Percentiles rank a stretch among this genome's conserved stretches.
phyloP scores from a whole-genome alignment of 2,797 vertebrate species.

The Momotus momota region DNA sequence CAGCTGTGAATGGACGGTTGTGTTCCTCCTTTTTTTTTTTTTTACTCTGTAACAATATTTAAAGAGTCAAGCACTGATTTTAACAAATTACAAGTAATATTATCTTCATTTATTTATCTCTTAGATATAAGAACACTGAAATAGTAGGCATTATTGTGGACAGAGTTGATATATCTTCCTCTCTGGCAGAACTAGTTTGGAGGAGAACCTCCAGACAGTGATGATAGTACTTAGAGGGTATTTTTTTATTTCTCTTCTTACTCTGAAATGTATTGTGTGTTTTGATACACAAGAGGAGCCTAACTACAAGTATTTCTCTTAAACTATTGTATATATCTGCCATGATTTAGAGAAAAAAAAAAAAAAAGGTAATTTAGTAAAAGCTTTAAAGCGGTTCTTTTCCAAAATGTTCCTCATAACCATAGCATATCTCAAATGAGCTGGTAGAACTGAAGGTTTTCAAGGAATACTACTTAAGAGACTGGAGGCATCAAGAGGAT shows the following conservation, averaged over 20 bases:
- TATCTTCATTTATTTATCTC: neutral
- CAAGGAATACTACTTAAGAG: neutral
- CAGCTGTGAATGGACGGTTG: neutral
- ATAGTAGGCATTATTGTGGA: neutral
- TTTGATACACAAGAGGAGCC: neutral
- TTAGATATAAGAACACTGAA: neutral
- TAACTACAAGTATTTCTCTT: neutral
- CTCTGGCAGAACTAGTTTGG: neutral
- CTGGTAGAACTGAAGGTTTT: neutral
- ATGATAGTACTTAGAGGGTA: neutral
- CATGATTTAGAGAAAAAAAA: neutral
- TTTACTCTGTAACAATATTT: neutral
- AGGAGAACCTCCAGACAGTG: neutral
- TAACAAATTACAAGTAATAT: neutral
- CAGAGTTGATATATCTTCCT: neutral
- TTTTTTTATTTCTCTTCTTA: neutral
- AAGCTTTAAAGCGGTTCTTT: neutral
- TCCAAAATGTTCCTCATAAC: neutral
- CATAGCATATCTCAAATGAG: neutral
- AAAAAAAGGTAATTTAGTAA: neutral
- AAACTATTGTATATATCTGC: neutral
- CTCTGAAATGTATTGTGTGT: neutral
- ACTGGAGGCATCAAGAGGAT: neutral
- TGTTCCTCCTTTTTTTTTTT: neutral
- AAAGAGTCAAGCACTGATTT: neutral